Evolutionary conservation across 2,113 vertebrate genomes (phyloP), one percentile per base, ranked within the genome.

Genomic region (Oostethus manadensis): DNA sequence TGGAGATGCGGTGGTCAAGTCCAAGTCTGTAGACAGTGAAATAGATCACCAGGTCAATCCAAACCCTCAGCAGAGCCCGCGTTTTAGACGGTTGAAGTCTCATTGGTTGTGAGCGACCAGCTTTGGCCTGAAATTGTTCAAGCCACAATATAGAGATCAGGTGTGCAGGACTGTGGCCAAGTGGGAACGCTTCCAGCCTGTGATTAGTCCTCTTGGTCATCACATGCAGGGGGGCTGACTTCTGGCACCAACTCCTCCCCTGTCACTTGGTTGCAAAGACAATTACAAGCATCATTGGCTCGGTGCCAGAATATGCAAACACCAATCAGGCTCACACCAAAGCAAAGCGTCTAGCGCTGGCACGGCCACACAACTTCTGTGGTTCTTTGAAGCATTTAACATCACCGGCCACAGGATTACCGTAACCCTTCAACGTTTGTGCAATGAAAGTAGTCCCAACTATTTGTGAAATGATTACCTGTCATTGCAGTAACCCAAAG

Each of bases 91-190:
- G 33, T 68, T 70, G 60, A 80, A 49, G 55, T 18, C 53, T 38
- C 43, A 51, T 66, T 49, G 18, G 26, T 66, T 38, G 51, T 66
- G 53, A 60, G 45, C 29, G 8, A 33, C 5, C 29, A 62, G 64
- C 71, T 79, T 84, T 78, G 77, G 79, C 69, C 77, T 78, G 58
- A 58, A 69, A 67, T 38, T 3, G 47, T 26, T 43, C 16, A 63
- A 42, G 58, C 18, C 5, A n/a, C n/a, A n/a, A 20, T 44, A 15
- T 18, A 51, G 64, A 6, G 35, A 63, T 35, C 48, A 20, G 46
- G 40, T 54, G 40, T 55, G 0, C 43, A n/a, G 18, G 33, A 56
- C 2, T 1, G n/a, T 21, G 8, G 14, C 17, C 13, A 9, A 14
- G 26, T 47, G 0, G 44, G 29, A 33, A 3, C 3, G 29, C 17